phyloP scores from a whole-genome alignment of 2,888 invertebrate genomes.

The Tanypteryx hageni region DNA sequence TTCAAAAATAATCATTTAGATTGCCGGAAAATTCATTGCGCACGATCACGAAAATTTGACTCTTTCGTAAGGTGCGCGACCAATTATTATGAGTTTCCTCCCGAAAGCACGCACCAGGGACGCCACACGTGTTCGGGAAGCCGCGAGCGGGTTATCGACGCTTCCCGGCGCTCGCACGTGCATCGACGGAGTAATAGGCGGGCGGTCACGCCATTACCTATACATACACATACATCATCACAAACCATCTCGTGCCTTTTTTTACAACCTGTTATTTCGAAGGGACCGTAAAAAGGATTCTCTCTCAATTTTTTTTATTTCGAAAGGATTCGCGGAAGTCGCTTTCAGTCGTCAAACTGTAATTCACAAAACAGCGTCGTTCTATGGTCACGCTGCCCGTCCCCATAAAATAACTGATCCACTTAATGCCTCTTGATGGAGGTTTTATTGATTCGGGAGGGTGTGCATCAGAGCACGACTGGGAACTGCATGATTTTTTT shows the following conservation, averaged over 20 bases:
- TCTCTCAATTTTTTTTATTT: neutral
- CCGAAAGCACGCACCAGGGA: neutral
- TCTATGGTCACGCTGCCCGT: neutral
- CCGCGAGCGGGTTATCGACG: constrained; percentile 20
- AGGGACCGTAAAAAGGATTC: constrained; percentile 31
- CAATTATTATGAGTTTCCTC: neutral
- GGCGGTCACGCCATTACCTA: neutral
- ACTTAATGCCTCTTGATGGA: too few species aligned
- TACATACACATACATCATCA: neutral
- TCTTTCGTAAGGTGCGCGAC: too few species aligned
- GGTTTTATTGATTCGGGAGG: too few species aligned
- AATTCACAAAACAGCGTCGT: constrained; percentile 39
- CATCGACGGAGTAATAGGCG: neutral
- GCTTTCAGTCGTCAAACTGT: constrained; percentile 37
- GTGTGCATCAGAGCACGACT: too few species aligned
- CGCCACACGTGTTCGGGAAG: neutral
- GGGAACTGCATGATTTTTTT: too few species aligned
- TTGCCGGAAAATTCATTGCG: too few species aligned
- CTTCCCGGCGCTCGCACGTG: neutral
- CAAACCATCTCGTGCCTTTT: neutral
- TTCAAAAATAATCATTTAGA: too few species aligned
- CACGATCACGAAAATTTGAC: too few species aligned
- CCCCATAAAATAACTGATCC: neutral
- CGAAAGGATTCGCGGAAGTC: constrained; percentile 53
- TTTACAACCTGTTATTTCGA: constrained; percentile 56